phyloP scores from a whole-genome alignment of 2,797 vertebrate genomes.

The Eupleurogrammus muticus region DNA sequence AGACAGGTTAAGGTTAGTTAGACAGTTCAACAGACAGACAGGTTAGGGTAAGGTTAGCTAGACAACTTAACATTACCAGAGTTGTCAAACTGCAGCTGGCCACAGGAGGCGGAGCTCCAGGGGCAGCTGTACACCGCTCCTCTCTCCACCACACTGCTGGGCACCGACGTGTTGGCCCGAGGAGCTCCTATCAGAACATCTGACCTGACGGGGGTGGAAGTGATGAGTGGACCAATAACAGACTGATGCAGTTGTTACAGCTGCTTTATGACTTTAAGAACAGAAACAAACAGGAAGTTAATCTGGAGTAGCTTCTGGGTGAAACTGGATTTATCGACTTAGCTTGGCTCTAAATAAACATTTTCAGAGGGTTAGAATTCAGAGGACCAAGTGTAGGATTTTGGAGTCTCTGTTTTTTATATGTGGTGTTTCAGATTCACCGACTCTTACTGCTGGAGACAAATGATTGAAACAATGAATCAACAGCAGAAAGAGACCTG shows the following conservation, averaged over 20 bases:
- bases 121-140: conserved; percentile 84
- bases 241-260: too few species aligned
- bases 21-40: too few species aligned
- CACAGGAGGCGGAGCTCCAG: conserved; percentile 69
- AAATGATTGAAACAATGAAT: too few species aligned
- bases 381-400: background rate
- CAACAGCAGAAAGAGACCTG: too few species aligned
- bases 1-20: too few species aligned
- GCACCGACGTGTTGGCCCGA: conserved; percentile 73
- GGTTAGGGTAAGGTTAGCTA: too few species aligned
- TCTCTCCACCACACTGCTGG: conserved; percentile 72
- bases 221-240: background rate
- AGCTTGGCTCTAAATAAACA: background rate
- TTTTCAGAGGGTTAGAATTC: background rate
- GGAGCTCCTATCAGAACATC: conserved; percentile 84
- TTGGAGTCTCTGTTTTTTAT: too few species aligned
- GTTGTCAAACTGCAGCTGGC: conserved; percentile 78
- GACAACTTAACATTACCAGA: conserved; percentile 62
- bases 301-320: background rate
- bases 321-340: background rate
- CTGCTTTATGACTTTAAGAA: too few species aligned
- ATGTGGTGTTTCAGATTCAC: too few species aligned
- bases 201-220: conserved; percentile 62
- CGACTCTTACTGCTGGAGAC: too few species aligned
- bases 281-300: too few species aligned